Evolutionary conservation across 2,888 invertebrate genomes (phyloP), one percentile per base, ranked within the genome.

Genomic region (Achlya flavicornis): DNA sequence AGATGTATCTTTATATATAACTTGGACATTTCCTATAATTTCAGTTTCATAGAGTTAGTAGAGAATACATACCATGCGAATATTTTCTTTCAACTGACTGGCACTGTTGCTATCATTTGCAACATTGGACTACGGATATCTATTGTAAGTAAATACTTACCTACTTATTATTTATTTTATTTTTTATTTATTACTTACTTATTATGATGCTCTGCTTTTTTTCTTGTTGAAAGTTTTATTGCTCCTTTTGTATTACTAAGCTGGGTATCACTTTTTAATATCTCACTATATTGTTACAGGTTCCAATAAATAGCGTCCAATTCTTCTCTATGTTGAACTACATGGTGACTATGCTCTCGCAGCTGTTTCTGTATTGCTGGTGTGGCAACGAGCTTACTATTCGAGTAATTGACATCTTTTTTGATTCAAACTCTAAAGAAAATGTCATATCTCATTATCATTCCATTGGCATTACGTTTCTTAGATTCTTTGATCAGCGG

Each of bases 41-140:
- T 32, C 84, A 95, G 94, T 62, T 91, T 94, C 63, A 89, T 93
- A 38, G 79, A 85, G 64, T 78, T 86, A 35, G 89, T 94, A 57
- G 94, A 95, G 71, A 77, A 90, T 53, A 91, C 93, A 0, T 93
- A 92, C 58, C 94, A 95, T 43, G 84, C 86, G 0, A 91, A 93
- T 61, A 94, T 95, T 70, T 89, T 95, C 71, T 93, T 94, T 38
- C 95, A 95, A 76, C 82, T 95, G 62, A 79, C 89, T n/a, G 93
- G 94, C 26, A 93, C 94, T 0, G 94, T 90, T 7, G 85, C 78
- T 2, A 92, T 93, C 7, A 89, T 94, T 48, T 93, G 93, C 66
- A 89, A 93, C 58, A 91, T 92, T 64, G 90, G 88, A 62, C 81
- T 93, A 58, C 84, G 91, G 59, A 89, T 94, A 33, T 83, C 89